A percentile compares a stretch with the other conserved stretches of the same genome.
phyloP scores from a whole-genome alignment of 2,797 vertebrate genomes.

The Pangasius djambal region DNA sequence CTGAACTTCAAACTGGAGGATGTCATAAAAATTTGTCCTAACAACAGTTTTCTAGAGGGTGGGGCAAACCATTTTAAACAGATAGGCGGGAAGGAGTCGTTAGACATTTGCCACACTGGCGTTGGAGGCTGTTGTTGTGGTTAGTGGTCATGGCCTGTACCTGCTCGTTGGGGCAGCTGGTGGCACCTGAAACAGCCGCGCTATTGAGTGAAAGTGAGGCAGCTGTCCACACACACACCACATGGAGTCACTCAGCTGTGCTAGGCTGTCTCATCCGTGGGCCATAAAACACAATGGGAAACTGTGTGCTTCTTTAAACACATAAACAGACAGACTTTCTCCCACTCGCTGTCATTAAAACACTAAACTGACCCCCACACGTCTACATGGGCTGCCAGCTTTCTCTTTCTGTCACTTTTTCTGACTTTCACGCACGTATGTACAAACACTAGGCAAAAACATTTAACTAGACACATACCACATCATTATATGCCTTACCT shows the following conservation, averaged over 20 bases:
- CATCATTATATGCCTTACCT: slow-evolving; percentile 74
- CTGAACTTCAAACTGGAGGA: background rate
- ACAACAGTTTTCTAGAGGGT: background rate
- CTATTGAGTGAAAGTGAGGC: slow-evolving; percentile 70
- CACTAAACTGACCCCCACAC: background rate
- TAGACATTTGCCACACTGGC: slow-evolving; percentile 8
- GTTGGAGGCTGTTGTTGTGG: background rate
- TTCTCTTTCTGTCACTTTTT: slow-evolving; percentile 3
- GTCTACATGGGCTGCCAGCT: background rate
- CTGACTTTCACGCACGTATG: slow-evolving; percentile 15
- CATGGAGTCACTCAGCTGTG: slow-evolving; percentile 83
- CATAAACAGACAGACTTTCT: slow-evolving; percentile 38
- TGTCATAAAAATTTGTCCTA: background rate
- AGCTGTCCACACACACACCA: slow-evolving; percentile 78
- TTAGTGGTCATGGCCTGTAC: slow-evolving; percentile 55
- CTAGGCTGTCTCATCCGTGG: slow-evolving; percentile 62
- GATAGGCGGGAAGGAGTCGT: background rate
- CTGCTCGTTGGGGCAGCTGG: slow-evolving; percentile 79
- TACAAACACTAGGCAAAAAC: slow-evolving; percentile 9
- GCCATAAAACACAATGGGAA: slow-evolving; percentile 69
- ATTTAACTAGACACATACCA: background rate
- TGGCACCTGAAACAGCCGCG: slow-evolving; percentile 79
- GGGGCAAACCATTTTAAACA: background rate
- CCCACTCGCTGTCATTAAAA: slow-evolving; percentile 15
- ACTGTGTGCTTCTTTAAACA: slow-evolving; percentile 53